These are phyloP conservation scores for Melanostoma mellinum DNA, from an alignment of 2,888 invertebrate genomes.

Conservation along the genomic window DNA sequence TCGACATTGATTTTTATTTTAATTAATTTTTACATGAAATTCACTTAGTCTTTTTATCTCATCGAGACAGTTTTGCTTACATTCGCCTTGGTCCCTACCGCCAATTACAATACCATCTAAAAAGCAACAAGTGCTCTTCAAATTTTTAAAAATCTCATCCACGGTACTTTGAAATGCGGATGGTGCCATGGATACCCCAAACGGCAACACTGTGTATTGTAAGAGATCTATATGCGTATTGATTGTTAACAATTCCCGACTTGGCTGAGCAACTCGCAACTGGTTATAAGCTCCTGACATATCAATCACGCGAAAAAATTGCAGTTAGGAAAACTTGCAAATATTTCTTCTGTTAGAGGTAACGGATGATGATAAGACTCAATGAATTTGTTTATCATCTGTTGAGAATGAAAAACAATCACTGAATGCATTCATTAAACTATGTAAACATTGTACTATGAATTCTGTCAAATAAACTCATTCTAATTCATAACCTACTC, in stretches of 20 bases:
- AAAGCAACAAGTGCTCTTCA: constrained; percentile 15
- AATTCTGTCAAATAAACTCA: constrained; percentile 2
- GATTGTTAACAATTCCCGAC: constrained; percentile 11
- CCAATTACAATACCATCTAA: constrained; percentile 18
- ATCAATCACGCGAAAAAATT: constrained; percentile 25
- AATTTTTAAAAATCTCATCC: constrained; percentile 7
- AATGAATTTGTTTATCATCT: too few species aligned
- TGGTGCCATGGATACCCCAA: constrained; percentile 17
- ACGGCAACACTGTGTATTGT: constrained; percentile 21
- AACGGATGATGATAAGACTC: too few species aligned
- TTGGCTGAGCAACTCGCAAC: constrained; percentile 3
- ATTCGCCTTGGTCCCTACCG: constrained; percentile 13
- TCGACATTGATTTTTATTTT: background rate
- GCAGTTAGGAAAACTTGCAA: too few species aligned
- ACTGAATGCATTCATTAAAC: constrained; percentile 11
- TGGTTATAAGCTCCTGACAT: constrained; percentile 27
- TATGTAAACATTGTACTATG: constrained; percentile 7
- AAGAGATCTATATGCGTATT: constrained; percentile 17
- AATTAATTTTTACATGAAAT: constrained; percentile 20
- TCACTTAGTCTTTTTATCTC: constrained; percentile 18
- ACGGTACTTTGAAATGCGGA: constrained; percentile 19
- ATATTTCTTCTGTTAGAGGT: too few species aligned
- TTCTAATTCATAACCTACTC: constrained; percentile 10
- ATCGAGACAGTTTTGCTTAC: constrained; percentile 16
- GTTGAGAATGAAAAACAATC: constrained; percentile 13